Base-by-base conservation (phyloP, 1,140 invertebrate genomes). In the Pogonomyrmex barbatus region DNA sequence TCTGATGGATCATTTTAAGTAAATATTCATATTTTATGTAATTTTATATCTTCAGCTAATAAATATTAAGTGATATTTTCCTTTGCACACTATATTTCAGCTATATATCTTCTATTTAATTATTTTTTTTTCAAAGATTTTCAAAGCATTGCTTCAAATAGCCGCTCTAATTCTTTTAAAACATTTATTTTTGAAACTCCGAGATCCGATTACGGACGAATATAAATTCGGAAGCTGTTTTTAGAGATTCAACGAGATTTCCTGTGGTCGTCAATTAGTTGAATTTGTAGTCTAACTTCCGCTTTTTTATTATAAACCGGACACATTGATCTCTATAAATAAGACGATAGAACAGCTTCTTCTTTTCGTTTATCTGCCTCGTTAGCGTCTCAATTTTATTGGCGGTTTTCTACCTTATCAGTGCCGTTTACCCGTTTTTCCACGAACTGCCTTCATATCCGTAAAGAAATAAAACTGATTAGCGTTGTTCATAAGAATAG, bases 371-470 rank as follows among this genome's bases (percentile, higher is more conserved):
- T 83, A 75, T 75, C 79, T 71, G 8, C 12, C 52, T 39, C 63
- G 62, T 4, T 39, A 33, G 17, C 17, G 33, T 82, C 30, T 54
- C 54, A 5, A 39, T 30, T 56, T 10, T 58, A 82, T 73, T 12
- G 42, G 8, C 54, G 54, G 24, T 83, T 83, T 75, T 83, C 54
- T 36, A 60, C 36, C 45, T 73, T 83, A 83, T 83, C 79, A 8
- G 63, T 70, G 56, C 42, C 54, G 33, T 83, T 83, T 83, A 73
- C 33, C 68, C 79, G 79, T 83, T 83, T 83, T 83, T 83, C 79
- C 54, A 60, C 79, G 79, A 83, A 83, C 33, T 10, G 68, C 45
- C 36, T 47, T 60, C 67, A 17, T 58, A 45, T 58, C 3, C 68
- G 12, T 62, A 50, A 73, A 75, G 17, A 83, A 73, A 62, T 60